Evolutionary conservation across 2,888 invertebrate species (phyloP).

Genomic region (Fragum fragum): DNA sequence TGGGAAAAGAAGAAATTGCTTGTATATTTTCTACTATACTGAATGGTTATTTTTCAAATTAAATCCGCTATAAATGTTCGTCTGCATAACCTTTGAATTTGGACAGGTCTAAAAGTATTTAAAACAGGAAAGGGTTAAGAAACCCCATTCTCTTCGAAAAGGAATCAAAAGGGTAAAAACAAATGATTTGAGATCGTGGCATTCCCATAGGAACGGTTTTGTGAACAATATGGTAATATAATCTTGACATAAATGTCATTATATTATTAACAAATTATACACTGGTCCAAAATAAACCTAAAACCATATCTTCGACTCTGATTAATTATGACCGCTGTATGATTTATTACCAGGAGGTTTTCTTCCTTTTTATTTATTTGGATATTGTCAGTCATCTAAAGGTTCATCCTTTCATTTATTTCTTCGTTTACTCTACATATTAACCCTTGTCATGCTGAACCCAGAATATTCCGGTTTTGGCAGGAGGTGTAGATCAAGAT

Average conservation of each 20-base stretch:
- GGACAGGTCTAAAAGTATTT: no score
- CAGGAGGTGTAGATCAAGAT: no score
- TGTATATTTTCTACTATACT: no score
- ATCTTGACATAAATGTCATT: slow-evolving; percentile 63
- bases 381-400: slow-evolving; percentile 14
- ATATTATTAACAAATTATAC: slow-evolving; percentile 62
- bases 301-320: slow-evolving; percentile 47
- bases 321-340: slow-evolving; percentile 60
- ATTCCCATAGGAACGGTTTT: slow-evolving; percentile 37
- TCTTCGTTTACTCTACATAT: slow-evolving; percentile 4
- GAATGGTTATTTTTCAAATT: no score
- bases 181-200: slow-evolving; percentile 58
- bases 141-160: no score
- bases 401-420: neutral
- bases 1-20: no score
- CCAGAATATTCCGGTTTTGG: no score
- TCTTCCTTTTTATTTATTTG: slow-evolving; percentile 15
- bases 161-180: slow-evolving; percentile 29
- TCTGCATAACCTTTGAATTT: no score
- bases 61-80: no score
- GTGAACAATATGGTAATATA: slow-evolving; percentile 57
- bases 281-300: slow-evolving; percentile 61
- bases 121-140: no score
- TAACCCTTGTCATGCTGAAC: no score
- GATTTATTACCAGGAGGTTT: slow-evolving; percentile 22